Base-by-base conservation (phyloP, 2,888 invertebrate species). In the Drosophila tanythrix region DNA sequence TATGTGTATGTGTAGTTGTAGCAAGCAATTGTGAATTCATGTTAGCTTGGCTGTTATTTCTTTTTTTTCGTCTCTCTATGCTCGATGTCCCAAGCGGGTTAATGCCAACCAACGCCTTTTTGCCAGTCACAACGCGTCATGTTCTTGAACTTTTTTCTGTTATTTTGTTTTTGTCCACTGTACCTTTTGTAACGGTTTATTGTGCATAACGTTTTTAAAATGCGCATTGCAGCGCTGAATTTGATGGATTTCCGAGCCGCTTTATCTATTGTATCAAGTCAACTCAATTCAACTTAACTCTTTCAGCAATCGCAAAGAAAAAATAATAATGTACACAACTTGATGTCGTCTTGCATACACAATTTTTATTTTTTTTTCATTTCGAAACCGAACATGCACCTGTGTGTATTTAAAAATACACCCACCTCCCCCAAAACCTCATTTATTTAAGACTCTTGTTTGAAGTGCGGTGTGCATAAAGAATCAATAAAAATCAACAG, bases 51-150 rank as follows among this genome's bases (percentile, higher is more conserved):
- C 57, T 43, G 31, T 43, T 43, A 29, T 43, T 51, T 66, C 61
- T 50, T 57, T 66, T 52, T 33, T 43, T 36, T 72, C 36, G 29
- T 38, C 36, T 58, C 70, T 56, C 50, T 68, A 72, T 85, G 83
- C 84, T 88, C 73, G 62, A 70, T 81, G 83, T 87, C 65, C 70
- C 71, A 88, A 84, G 79, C 79, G 79, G 89, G 83, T 79, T 84
- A 84, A 84, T 84, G 89, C 89, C 74, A 85, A 64, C 87, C 74
- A 82, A 59, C 75, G 29, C 52, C 55, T 63, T 66, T 67, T 68
- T 38, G 27, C 56, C 64, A 83, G 55, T 63, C 69, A 69, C 81
- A 73, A 46, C 64, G 68, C 74, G 61, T 75, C 60, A 76, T 79
- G 89, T 88, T 89, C 75, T 89, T 85, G 82, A 89, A 87, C 88